Conservation (phyloP, 2,113 vertebrate genomes). For the Anas platyrhynchos region DNA sequence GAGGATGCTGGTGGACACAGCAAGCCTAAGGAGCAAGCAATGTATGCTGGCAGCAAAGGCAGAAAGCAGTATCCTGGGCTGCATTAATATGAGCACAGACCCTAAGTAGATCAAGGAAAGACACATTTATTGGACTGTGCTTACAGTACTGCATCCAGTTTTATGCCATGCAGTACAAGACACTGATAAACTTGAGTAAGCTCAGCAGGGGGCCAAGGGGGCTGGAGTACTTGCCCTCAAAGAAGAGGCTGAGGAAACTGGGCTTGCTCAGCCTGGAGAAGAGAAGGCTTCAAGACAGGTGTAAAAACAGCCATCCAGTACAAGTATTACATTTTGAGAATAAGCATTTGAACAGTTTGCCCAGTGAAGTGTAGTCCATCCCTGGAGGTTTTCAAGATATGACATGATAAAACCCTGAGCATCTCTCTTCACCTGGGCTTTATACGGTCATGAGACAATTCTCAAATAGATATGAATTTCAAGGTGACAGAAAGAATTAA, state of each 20-base stretch:
- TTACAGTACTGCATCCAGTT: background rate
- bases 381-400: background rate
- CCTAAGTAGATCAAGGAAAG: background rate
- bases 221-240: background rate
- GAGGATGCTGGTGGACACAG: background rate
- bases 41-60: background rate
- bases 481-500: background rate
- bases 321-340: background rate
- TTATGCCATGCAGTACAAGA: background rate
- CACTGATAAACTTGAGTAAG: background rate
- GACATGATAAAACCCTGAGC: background rate
- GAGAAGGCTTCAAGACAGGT: background rate
- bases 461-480: background rate
- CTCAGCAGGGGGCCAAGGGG: background rate
- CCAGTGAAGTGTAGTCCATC: background rate
- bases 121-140: background rate
- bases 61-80: background rate
- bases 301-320: background rate
- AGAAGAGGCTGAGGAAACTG: background rate
- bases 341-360: background rate
- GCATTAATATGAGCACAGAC: background rate
- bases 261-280: background rate
- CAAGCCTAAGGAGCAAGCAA: background rate
- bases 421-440: background rate
- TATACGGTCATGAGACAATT: background rate